Percentiles rank a stretch among this genome's conserved stretches.
Evolutionary conservation across 2,797 vertebrate species (phyloP).

Genomic region (Chanos chanos): DNA sequence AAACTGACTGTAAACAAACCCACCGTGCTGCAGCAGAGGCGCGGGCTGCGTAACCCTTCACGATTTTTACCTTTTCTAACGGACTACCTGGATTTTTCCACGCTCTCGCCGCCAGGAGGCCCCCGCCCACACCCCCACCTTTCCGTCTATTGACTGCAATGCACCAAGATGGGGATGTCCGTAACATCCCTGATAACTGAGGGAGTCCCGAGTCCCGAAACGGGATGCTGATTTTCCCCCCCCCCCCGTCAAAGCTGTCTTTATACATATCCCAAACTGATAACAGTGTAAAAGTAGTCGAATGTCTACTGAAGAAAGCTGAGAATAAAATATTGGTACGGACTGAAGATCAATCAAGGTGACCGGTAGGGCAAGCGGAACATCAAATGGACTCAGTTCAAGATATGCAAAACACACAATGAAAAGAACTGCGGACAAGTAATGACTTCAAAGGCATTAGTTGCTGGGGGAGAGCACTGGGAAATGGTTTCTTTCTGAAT

Average conservation of each 20-base stretch:
- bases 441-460: too few relatives aligned
- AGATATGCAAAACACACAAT: too few relatives aligned
- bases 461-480: too few relatives aligned
- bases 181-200: background rate
- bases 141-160: slow-evolving; percentile 67
- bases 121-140: slow-evolving; percentile 31
- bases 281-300: background rate
- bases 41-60: background rate
- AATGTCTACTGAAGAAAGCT: slow-evolving; percentile 48
- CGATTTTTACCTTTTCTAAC: slow-evolving; percentile 32
- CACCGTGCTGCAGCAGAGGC: background rate
- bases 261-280: background rate
- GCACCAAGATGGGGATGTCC: slow-evolving; percentile 61
- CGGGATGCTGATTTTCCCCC: background rate
- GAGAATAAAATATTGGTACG: background rate
- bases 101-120: slow-evolving; percentile 27
- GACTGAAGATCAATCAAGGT: slow-evolving; percentile 21
- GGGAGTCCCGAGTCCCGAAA: background rate
- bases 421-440: background rate
- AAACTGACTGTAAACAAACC: background rate
- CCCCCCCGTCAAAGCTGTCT: too few relatives aligned
- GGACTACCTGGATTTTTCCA: slow-evolving; percentile 48
- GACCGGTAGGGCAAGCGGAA: slow-evolving; percentile 12
- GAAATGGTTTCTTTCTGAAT: too few relatives aligned
- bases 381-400: too few relatives aligned